A percentile compares a stretch with the other conserved stretches of the same genome.
These are phyloP conservation scores for Tipula unca DNA, from an alignment of 2,888 invertebrate species.

Conservation along the genomic window DNA sequence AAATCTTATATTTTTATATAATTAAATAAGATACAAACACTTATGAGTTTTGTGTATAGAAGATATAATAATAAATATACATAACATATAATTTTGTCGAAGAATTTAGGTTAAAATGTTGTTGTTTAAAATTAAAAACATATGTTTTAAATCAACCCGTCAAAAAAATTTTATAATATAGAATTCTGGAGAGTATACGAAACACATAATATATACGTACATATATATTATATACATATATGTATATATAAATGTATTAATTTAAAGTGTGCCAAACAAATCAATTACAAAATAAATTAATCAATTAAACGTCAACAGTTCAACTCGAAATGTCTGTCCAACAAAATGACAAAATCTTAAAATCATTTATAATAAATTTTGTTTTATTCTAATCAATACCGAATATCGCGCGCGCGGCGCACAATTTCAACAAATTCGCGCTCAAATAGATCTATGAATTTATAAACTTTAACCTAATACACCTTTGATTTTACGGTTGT, in stretches of 20 bases:
- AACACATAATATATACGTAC: not conserved
- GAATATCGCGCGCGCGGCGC: not conserved
- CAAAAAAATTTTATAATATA: not conserved
- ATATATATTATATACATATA: not conserved
- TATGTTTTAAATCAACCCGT: not conserved
- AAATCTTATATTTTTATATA: not conserved
- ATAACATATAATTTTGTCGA: not conserved
- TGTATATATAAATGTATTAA: not conserved
- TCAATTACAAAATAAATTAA: not conserved
- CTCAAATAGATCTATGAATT: not conserved
- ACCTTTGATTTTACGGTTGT: not conserved
- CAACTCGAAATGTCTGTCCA: not conserved
- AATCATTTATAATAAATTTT: not conserved
- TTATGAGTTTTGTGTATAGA: not conserved
- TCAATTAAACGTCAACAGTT: not conserved
- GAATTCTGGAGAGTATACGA: not conserved
- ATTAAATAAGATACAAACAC: not conserved
- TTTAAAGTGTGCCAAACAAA: not conserved
- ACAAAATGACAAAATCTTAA: not conserved
- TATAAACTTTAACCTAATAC: not conserved
- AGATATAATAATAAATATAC: not conserved
- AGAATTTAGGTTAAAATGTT: not conserved
- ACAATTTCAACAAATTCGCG: not conserved
- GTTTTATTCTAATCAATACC: not conserved
- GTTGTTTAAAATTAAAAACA: not conserved